Conservation (phyloP, 2,888 invertebrate species). For the Folsomia manolachei region DNA sequence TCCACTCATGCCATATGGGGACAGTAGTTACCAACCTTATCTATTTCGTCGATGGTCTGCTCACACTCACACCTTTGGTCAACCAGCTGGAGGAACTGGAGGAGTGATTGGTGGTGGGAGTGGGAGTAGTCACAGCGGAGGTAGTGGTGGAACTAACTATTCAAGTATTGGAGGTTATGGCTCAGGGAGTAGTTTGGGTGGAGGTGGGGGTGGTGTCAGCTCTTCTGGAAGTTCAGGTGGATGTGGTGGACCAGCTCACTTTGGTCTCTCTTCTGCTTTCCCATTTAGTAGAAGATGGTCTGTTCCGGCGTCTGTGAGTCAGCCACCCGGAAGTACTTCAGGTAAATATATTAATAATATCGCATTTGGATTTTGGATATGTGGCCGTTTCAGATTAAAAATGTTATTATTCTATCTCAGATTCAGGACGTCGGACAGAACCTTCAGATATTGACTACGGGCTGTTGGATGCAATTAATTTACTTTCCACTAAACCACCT, state of each 20-base stretch:
- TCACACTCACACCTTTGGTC: constrained; percentile 44
- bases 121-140: constrained; percentile 24
- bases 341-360: constrained; percentile 14
- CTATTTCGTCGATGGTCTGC: constrained; percentile 50
- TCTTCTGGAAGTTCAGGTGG: constrained; percentile 22
- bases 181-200: constrained; percentile 34
- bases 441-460: constrained; percentile 44
- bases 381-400: too few relatives aligned
- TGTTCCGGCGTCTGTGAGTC: constrained; percentile 46
- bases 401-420: too few relatives aligned
- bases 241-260: constrained; percentile 21
- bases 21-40: constrained; percentile 43
- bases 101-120: constrained; percentile 30
- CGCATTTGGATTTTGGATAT: constrained; percentile 14
- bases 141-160: constrained; percentile 15
- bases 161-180: constrained; percentile 25
- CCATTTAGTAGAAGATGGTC: constrained; percentile 48
- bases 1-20: constrained; percentile 47
- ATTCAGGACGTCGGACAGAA: constrained; percentile 39
- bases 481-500: constrained; percentile 47
- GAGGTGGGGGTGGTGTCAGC: constrained; percentile 14
- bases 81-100: constrained; percentile 26
- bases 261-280: constrained; percentile 26
- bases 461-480: constrained; percentile 48
- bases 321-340: constrained; percentile 34